Conservation (phyloP, 2,888 invertebrate species). For the Minunthozetes semirufus region DNA sequence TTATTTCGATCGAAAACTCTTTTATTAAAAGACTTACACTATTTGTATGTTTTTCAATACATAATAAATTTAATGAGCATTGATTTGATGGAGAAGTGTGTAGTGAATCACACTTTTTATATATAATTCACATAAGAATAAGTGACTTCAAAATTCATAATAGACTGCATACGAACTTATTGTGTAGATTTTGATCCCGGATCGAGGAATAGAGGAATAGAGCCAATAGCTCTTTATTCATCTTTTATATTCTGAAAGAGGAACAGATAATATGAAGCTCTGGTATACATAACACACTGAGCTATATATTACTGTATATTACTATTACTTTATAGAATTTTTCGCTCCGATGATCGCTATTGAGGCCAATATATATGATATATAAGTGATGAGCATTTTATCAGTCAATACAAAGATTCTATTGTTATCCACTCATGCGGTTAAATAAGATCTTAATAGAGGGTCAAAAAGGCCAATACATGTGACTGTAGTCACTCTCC, state of each 20-base stretch:
- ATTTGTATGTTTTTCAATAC: constrained; percentile 18
- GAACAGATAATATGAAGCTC: constrained; percentile 21
- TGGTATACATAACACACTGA: not conserved
- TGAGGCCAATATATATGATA: constrained; percentile 17
- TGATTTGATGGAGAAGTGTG: not conserved
- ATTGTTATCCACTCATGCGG: constrained; percentile 26
- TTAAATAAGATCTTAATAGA: constrained; percentile 24
- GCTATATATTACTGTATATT: constrained; percentile 11
- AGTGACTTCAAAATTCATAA: constrained; percentile 26
- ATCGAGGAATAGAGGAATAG: not conserved
- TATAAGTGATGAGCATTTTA: constrained; percentile 19
- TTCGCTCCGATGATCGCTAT: constrained; percentile 7
- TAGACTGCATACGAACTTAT: constrained; percentile 16
- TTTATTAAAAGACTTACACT: not conserved
- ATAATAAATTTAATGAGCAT: constrained; percentile 26
- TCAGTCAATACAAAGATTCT: constrained; percentile 24
- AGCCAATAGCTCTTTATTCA: constrained; percentile 2
- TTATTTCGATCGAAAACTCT: not conserved
- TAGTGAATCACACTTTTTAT: not conserved
- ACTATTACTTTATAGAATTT: constrained; percentile 25
- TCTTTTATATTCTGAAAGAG: constrained; percentile 13
- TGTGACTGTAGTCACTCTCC: not conserved
- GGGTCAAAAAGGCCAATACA: constrained; percentile 28
- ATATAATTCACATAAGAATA: constrained; percentile 13
- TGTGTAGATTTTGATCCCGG: constrained; percentile 25